Evolutionary conservation across 1,140 invertebrate species (phyloP).

Genomic region (Drosophila pseudoobscura): DNA sequence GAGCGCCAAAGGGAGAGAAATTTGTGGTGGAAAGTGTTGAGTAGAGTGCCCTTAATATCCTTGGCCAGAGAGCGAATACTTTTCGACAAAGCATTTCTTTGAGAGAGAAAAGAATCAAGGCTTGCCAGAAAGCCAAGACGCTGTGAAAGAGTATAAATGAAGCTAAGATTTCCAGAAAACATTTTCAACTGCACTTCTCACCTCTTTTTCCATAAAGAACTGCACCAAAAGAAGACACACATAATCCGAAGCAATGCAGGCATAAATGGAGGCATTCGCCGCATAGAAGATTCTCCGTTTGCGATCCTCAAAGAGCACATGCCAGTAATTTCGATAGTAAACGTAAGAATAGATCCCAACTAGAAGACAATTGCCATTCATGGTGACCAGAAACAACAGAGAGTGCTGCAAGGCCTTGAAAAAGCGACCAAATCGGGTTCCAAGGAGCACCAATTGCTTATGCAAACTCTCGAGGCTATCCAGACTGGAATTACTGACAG

Average conservation of each 20-base stretch:
- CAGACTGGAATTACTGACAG: background rate
- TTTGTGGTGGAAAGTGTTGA: conserved; percentile 21
- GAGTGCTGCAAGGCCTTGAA: conserved; percentile 47
- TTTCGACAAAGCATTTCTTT: conserved; percentile 14
- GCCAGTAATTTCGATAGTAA: conserved; percentile 62
- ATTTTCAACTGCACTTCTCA: conserved; percentile 9
- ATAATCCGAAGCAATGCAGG: conserved; percentile 71
- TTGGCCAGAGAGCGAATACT: conserved; percentile 31
- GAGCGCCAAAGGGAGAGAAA: conserved; percentile 35
- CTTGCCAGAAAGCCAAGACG: conserved; percentile 21
- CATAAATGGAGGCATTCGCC: conserved; percentile 62
- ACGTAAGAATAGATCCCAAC: conserved; percentile 47
- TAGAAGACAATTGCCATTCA: conserved; percentile 66
- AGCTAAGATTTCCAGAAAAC: background rate
- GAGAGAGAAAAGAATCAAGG: conserved; percentile 11
- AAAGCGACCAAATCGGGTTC: conserved; percentile 11
- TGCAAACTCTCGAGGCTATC: conserved; percentile 25
- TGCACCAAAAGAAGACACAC: conserved; percentile 42
- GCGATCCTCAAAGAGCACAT: conserved; percentile 57
- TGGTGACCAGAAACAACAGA: conserved; percentile 48
- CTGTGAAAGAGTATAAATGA: conserved; percentile 14
- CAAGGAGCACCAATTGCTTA: conserved; percentile 41
- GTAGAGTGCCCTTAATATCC: conserved; percentile 35
- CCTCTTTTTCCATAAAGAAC: conserved; percentile 43
- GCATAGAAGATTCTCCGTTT: conserved; percentile 67